A percentile compares a stretch with the other conserved stretches of the same genome.
phyloP scores from a whole-genome alignment of 2,113 vertebrate species.

The Toxostoma redivivum region DNA sequence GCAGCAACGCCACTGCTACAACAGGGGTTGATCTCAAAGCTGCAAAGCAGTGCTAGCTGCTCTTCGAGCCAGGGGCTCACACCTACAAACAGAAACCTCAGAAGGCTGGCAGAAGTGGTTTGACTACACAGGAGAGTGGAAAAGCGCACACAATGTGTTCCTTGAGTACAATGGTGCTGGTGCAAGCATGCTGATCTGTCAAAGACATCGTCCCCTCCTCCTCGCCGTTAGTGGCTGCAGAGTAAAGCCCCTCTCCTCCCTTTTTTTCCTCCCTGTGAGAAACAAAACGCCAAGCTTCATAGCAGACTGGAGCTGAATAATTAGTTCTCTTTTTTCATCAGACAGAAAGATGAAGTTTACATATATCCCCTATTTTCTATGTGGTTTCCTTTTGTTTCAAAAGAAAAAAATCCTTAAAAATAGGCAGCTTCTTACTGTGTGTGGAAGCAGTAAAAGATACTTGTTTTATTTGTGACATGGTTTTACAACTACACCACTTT shows the following conservation, averaged over 20 bases:
- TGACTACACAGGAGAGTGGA: neutral
- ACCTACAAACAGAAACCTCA: neutral
- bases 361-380: neutral
- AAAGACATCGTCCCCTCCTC: neutral
- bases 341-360: neutral
- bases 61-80: neutral
- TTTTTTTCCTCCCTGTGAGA: neutral
- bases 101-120: neutral
- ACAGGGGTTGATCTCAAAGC: slow-evolving; percentile 28
- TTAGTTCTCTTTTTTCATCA: neutral
- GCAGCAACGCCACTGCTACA: neutral
- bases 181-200: slow-evolving; percentile 9
- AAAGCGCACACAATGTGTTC: neutral
- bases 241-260: neutral
- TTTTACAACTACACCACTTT: neutral
- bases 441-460: neutral
- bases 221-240: neutral
- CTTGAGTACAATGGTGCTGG: neutral
- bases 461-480: neutral
- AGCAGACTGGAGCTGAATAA: neutral
- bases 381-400: neutral
- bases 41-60: slow-evolving; percentile 51
- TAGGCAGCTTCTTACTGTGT: neutral
- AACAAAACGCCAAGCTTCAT: neutral
- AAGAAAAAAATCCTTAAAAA: neutral